Evolutionary conservation across 2,113 vertebrate species (phyloP), one percentile per base, ranked within the genome.

Genomic region (Sisor rabdophorus): DNA sequence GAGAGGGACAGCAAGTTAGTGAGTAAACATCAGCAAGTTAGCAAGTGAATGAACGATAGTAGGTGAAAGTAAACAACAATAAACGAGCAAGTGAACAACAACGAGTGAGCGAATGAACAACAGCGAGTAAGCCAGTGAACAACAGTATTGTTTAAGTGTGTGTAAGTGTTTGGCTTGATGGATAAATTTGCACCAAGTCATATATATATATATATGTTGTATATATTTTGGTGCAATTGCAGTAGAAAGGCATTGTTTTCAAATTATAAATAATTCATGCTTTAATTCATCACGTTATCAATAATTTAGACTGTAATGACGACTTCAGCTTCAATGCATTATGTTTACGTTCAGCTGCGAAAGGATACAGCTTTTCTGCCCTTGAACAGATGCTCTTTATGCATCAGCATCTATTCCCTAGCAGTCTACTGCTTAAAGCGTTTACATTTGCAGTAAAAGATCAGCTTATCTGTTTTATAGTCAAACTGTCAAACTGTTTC

Each of bases 391-490:
- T 53, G 20, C 24, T 79, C 85, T 78, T 60, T 68, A 52, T 24
- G 70, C 48, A 70, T 89, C 84, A 88, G 86, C 87, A 83, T 54
- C 71, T 79, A n/a, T 83, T 79, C 76, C 76, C 67, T 71, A 80
- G 72, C 71, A 30, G n/a, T 77, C 53, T 70, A 77, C 74, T 59
- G 70, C 80, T 85, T 40, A 59, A 67, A 60, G 63, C 69, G 58
- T 65, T 71, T 80, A 80, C 63, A 77, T 84, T 82, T 76, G 55
- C 77, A 58, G 70, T 80, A 78, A 84, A 87, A 85, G 85, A 76
- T 82, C 60, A 83, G 80, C 88, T 87, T 80, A 87, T 88, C 88
- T 87, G 81, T 87, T 89, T 87, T 88, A 82, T 77, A 80, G 80
- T 81, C 70, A 28, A n/a, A n/a, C n/a, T n/a, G n/a, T 75, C 81